A percentile compares a stretch with the other conserved stretches of the same genome.
Evolutionary conservation across 1,140 invertebrate genomes (phyloP).

Genomic region (Heterodera schachtii): DNA sequence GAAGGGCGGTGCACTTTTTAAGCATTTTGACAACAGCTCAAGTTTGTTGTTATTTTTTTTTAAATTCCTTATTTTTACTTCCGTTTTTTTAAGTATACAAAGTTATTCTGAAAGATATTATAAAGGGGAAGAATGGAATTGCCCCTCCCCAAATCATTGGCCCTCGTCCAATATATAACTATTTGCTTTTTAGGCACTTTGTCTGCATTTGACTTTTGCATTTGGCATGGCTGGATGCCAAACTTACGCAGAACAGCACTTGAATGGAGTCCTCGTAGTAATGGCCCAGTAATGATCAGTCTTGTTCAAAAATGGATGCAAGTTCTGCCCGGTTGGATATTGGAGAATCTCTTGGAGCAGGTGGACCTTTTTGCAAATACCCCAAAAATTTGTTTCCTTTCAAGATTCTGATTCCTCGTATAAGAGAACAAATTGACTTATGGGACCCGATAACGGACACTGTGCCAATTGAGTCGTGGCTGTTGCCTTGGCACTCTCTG

Average conservation of each 20-base stretch:
- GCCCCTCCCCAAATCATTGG: too few species aligned
- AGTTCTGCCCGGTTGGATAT: constrained; percentile 80
- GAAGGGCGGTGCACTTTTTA: constrained; percentile 36
- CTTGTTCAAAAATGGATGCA: constrained; percentile 81
- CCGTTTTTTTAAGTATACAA: too few species aligned
- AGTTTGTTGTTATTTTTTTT: constrained; percentile 12
- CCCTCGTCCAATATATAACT: background rate
- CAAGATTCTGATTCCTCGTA: constrained; percentile 55
- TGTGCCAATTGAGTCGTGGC: constrained; percentile 91
- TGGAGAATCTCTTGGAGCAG: constrained; percentile 80
- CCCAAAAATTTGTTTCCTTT: background rate
- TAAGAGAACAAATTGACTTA: constrained; percentile 64
- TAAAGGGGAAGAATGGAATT: too few species aligned
- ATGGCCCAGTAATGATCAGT: constrained; percentile 75
- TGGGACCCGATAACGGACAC: constrained; percentile 94
- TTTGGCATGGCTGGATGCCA: constrained; percentile 90
- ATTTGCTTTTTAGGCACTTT: constrained; percentile 24
- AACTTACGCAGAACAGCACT: constrained; percentile 74
- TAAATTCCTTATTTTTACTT: too few species aligned
- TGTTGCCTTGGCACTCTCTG: constrained; percentile 88
- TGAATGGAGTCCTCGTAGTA: constrained; percentile 67
- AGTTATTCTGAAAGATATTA: too few species aligned
- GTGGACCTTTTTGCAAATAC: constrained; percentile 64
- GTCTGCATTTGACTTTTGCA: constrained; percentile 53
- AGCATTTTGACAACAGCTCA: constrained; percentile 39